phyloP scores from a whole-genome alignment of 1,140 invertebrate species.

The Drosophila bocqueti region DNA sequence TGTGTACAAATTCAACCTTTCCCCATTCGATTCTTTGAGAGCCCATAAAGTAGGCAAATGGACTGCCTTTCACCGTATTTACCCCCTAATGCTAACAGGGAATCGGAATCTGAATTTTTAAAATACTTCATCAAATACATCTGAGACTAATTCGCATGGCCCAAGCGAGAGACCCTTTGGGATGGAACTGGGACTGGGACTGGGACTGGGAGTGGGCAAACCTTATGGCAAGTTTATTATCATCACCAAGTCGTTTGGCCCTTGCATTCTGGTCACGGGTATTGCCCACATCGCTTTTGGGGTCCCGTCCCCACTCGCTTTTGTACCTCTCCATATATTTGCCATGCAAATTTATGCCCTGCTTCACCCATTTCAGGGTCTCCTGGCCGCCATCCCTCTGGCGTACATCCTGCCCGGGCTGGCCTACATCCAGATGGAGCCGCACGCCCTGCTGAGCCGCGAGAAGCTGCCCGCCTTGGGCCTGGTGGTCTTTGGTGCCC shows the following conservation, averaged over 20 bases:
- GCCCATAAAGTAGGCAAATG: constrained; percentile 9
- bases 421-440: constrained; percentile 92
- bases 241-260: constrained; percentile 13
- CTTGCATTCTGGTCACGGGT: constrained; percentile 42
- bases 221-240: constrained; percentile 42
- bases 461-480: constrained; percentile 91
- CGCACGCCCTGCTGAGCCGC: constrained; percentile 89
- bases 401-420: constrained; percentile 94
- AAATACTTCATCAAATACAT: constrained; percentile 39
- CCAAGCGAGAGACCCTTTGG: constrained; percentile 9
- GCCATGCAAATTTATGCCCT: constrained; percentile 56
- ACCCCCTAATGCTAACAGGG: neutral
- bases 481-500: constrained; percentile 89
- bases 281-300: constrained; percentile 17
- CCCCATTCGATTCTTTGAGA: neutral
- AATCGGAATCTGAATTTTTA: constrained; percentile 19
- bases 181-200: neutral
- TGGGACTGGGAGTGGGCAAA: neutral
- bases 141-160: constrained; percentile 36
- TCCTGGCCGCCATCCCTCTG: constrained; percentile 93
- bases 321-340: constrained; percentile 24
- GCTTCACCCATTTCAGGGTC: constrained; percentile 87
- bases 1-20: neutral
- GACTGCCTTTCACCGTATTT: constrained; percentile 10
- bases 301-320: neutral